phyloP scores from a whole-genome alignment of 2,888 invertebrate genomes.

The Oscheius sp. region DNA sequence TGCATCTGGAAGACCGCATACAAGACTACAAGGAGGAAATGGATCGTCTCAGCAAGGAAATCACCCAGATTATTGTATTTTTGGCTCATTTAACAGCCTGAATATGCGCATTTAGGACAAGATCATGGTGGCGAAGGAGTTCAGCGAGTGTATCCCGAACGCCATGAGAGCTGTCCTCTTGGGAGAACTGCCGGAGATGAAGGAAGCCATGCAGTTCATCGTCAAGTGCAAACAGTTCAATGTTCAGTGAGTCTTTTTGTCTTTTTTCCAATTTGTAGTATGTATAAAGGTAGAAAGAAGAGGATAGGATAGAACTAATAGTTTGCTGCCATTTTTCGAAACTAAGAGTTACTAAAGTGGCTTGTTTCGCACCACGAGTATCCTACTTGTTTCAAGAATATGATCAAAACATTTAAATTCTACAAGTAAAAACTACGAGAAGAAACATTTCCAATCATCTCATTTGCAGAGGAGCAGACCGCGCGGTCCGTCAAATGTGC shows the following conservation, averaged over 20 bases:
- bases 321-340: not conserved
- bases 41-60: conserved; percentile 12
- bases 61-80: conserved; percentile 13
- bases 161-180: conserved; percentile 50
- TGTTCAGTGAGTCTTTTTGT: conserved; percentile 38
- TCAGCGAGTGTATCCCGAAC: conserved; percentile 41
- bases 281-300: not conserved
- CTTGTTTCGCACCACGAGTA: too few relatives aligned
- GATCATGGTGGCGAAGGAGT: conserved; percentile 47
- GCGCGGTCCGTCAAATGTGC: conserved; percentile 52
- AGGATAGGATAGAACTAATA: not conserved
- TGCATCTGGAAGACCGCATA: conserved; percentile 31
- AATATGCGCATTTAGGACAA: conserved; percentile 42
- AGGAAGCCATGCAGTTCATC: conserved; percentile 87
- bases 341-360: too few relatives aligned
- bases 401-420: too few relatives aligned
- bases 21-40: conserved; percentile 34
- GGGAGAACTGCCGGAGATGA: conserved; percentile 56
- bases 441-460: not conserved
- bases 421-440: too few relatives aligned
- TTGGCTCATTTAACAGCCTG: not conserved
- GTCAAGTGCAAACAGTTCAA: conserved; percentile 78
- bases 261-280: not conserved
- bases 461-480: conserved; percentile 43
- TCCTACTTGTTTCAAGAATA: too few relatives aligned